Evolutionary conservation across 1,140 invertebrate species (phyloP).

Genomic region (Anthonomus grandis): DNA sequence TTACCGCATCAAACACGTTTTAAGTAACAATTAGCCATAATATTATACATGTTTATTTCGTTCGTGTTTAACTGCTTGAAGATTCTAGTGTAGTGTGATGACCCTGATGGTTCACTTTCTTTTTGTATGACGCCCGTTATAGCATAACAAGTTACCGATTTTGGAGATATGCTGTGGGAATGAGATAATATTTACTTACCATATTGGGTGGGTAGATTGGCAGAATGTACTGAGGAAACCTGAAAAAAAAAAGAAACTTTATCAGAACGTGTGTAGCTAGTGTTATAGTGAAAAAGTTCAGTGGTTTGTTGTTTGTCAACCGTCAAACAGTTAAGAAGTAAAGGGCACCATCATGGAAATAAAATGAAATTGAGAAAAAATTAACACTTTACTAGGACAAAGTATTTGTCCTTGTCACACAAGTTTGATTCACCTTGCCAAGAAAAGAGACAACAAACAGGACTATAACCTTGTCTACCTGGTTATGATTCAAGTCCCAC

Average conservation of each 20-base stretch:
- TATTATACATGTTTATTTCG: no score
- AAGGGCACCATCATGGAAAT: background rate
- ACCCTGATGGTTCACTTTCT: background rate
- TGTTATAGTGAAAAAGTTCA: background rate
- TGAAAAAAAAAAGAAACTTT: slow-evolving; percentile 6
- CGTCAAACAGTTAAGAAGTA: background rate
- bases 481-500: no score
- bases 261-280: background rate
- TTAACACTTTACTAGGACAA: background rate
- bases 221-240: slow-evolving; percentile 10
- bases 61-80: background rate
- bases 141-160: background rate
- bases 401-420: background rate
- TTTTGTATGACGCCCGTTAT: background rate
- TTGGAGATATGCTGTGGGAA: background rate
- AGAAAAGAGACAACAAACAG: no score
- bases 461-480: no score
- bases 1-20: no score
- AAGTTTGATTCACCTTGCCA: background rate
- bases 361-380: background rate
- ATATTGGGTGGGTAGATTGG: slow-evolving; percentile 14
- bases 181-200: slow-evolving; percentile 14
- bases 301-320: background rate
- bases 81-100: background rate
- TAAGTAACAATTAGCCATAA: no score